Conservation (phyloP, 1,140 invertebrate species). For the Drosophila sturtevanti region DNA sequence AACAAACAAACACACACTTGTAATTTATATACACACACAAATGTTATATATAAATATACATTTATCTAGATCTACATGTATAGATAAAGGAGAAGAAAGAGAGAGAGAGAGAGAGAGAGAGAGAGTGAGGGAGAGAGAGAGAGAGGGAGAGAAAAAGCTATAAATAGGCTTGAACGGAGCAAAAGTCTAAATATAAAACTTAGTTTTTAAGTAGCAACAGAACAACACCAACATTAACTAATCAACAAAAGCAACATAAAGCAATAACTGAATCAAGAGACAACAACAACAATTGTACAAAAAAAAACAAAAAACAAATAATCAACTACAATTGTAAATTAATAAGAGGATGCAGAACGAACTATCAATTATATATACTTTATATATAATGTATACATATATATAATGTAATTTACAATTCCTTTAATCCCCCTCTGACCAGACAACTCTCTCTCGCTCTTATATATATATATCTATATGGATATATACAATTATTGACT, state of each 20-base stretch:
- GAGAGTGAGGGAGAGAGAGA: neutral
- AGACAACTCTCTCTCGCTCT: constrained; percentile 29
- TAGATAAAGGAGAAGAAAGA: neutral
- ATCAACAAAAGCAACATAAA: constrained; percentile 4
- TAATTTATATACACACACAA: constrained; percentile 40
- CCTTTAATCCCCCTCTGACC: constrained; percentile 3
- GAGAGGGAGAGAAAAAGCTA: neutral
- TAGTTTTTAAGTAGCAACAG: constrained; percentile 15
- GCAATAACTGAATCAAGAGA: constrained; percentile 3
- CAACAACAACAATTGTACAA: constrained; percentile 3
- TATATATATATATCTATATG: constrained; percentile 31
- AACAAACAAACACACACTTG: constrained; percentile 23
- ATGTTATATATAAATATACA: constrained; percentile 13
- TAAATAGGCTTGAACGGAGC: neutral
- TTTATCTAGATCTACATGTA: neutral
- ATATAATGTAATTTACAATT: constrained; percentile 3
- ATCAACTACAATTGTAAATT: constrained; percentile 1
- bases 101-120: neutral
- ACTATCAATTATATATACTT: constrained; percentile 4
- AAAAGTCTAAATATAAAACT: neutral
- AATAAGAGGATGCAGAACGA: neutral
- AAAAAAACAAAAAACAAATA: neutral
- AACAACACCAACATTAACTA: constrained; percentile 10
- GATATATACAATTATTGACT: neutral
- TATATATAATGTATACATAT: neutral